Base-by-base conservation (phyloP, 2,888 invertebrate genomes). In the Griposia aprilina region DNA sequence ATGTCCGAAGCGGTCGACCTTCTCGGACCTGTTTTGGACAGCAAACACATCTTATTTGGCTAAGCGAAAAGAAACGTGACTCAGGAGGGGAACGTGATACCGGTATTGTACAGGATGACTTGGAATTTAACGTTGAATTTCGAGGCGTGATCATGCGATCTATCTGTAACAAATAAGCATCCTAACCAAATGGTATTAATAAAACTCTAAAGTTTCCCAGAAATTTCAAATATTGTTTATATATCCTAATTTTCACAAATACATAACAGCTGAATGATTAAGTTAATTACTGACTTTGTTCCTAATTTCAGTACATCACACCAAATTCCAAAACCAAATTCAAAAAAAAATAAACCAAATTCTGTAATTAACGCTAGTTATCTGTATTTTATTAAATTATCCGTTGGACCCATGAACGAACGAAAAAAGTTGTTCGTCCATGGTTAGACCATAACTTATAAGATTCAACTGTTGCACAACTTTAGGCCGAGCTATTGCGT, bases 11-110 rank as follows among this genome's bases (percentile, higher is more conserved):
- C 86, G 88, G 93, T 83, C 89, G 95, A 92, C 95, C 95, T 95
- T 95, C 94, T 89, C 77, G 68, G 89, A 91, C 94, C 93, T 90
- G 94, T 94, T 95, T 93, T 85, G 93, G 92, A 88, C 90, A 90
- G 92, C 92, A 92, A 93, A 92, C 91, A 91, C 91, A 92, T 91
- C 86, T 81, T 82, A 90, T 93, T 94, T 92, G 92, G 93, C 91
- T 90, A 90, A 90, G 93, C 93, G 91, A 93, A 92, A 92, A 91
- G 89, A 89, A 91, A 91, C 94, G 94, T 93, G 93, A 93, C 91
- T 88, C 87, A 84, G 84, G 80, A 84, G 86, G 82, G 85, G 86
- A 73, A 90, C 92, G 91, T 91, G 92, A 90, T 90, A 87, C 79
- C 76, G 80, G 82, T 82, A 87, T 75, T 76, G 26, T 78, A 72